These are phyloP conservation scores for Acronicta leporina DNA, from an alignment of 2,888 invertebrate species.

Conservation along the genomic window DNA sequence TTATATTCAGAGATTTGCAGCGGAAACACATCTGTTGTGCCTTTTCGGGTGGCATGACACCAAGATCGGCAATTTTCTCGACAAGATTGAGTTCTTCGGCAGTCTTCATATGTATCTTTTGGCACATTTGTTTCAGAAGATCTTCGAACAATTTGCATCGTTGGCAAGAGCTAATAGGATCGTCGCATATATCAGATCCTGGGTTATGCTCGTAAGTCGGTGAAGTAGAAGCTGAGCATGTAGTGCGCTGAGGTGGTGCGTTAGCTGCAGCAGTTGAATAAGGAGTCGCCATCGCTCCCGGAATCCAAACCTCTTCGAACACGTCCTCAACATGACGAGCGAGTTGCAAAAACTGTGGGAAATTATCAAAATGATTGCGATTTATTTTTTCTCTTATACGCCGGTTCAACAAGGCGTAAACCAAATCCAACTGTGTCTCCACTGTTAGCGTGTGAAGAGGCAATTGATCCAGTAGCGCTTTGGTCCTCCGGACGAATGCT, in stretches of 20 bases:
- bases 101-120: slow-evolving; percentile 12
- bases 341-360: slow-evolving; percentile 7
- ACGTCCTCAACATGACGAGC: slow-evolving; percentile 6
- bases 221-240: neutral
- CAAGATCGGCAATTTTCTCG: no score
- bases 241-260: neutral
- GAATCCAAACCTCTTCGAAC: neutral
- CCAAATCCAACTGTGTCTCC: slow-evolving; percentile 26
- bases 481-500: slow-evolving; percentile 3
- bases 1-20: slow-evolving; percentile 12
- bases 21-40: slow-evolving; percentile 4
- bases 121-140: slow-evolving; percentile 16
- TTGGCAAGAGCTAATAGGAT: slow-evolving; percentile 1
- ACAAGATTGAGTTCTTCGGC: no score
- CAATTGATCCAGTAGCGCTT: slow-evolving; percentile 7
- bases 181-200: no score
- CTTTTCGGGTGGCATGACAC: neutral
- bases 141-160: slow-evolving; percentile 10
- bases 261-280: neutral
- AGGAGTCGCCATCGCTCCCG: neutral
- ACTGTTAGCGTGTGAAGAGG: slow-evolving; percentile 18
- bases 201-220: neutral
- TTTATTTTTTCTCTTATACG: slow-evolving; percentile 14
- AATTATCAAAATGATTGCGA: slow-evolving; percentile 14
- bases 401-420: slow-evolving; percentile 14